phyloP scores from a whole-genome alignment of 2,113 vertebrate species.

The Gymnogyps californianus region DNA sequence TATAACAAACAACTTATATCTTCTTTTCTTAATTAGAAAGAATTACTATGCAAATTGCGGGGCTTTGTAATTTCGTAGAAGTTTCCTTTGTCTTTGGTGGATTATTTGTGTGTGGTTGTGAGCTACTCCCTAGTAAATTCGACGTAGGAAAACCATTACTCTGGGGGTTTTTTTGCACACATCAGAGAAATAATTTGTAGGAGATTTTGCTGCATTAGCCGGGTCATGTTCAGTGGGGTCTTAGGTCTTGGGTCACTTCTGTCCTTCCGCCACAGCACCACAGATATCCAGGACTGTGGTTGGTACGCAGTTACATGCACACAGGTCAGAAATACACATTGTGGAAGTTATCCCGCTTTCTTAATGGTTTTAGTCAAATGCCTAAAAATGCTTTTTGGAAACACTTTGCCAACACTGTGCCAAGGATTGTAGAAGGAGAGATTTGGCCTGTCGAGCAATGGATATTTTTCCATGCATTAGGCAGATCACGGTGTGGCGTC shows the following conservation, averaged over 20 bases:
- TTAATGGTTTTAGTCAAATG: background rate
- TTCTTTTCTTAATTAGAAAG: constrained; percentile 77
- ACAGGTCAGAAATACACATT: background rate
- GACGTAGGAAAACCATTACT: background rate
- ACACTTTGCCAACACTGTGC: background rate
- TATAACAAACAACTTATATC: constrained; percentile 78
- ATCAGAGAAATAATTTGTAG: background rate
- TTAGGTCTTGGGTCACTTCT: background rate
- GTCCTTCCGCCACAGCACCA: background rate
- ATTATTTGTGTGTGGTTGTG: background rate
- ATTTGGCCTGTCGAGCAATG: background rate
- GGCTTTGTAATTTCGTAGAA: constrained; percentile 69
- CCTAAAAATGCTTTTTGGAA: background rate
- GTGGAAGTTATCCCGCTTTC: background rate
- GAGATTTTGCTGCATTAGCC: background rate
- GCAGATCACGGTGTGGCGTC: background rate
- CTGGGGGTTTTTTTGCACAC: background rate
- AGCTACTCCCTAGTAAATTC: background rate
- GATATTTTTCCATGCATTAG: background rate
- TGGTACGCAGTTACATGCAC: rapidly evolving
- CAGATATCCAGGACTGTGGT: background rate
- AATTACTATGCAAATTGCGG: constrained; percentile 74
- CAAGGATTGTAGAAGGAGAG: background rate
- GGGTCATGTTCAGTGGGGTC: background rate
- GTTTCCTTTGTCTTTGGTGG: constrained; percentile 34